Conservation (phyloP, 2,888 invertebrate genomes). For the Spialia ferax region DNA sequence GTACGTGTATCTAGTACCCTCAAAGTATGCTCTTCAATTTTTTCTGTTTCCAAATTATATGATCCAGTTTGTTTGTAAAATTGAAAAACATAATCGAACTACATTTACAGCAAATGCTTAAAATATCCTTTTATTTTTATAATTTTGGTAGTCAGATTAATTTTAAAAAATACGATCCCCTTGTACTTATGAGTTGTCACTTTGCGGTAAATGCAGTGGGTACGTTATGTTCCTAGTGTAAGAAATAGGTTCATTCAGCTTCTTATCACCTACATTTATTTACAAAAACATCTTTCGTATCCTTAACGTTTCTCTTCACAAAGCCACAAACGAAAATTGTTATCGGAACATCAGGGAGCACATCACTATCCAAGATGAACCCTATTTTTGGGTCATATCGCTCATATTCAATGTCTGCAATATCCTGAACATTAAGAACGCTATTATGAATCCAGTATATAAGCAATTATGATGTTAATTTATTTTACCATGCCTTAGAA, state of each 20-base stretch:
- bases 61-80: constrained; percentile 35
- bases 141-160: too few species aligned
- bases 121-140: neutral
- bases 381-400: constrained; percentile 77
- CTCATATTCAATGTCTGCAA: constrained; percentile 65
- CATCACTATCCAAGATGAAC: constrained; percentile 67
- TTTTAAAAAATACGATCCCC: too few species aligned
- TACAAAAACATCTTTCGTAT: constrained; percentile 62
- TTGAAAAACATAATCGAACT: constrained; percentile 53
- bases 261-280: constrained; percentile 79
- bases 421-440: constrained; percentile 78
- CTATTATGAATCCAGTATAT: constrained; percentile 58
- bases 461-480: constrained; percentile 49
- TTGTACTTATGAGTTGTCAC: too few species aligned
- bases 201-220: constrained; percentile 60
- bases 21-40: constrained; percentile 30
- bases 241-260: constrained; percentile 59
- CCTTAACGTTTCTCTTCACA: constrained; percentile 57
- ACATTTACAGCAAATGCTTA: constrained; percentile 46
- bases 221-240: constrained; percentile 55
- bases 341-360: constrained; percentile 55
- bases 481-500: constrained; percentile 63
- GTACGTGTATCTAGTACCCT: constrained; percentile 51
- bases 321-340: constrained; percentile 64
- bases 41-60: neutral